Evolutionary conservation across 2,888 invertebrate genomes (phyloP).

Genomic region (Theristus sp.): DNA sequence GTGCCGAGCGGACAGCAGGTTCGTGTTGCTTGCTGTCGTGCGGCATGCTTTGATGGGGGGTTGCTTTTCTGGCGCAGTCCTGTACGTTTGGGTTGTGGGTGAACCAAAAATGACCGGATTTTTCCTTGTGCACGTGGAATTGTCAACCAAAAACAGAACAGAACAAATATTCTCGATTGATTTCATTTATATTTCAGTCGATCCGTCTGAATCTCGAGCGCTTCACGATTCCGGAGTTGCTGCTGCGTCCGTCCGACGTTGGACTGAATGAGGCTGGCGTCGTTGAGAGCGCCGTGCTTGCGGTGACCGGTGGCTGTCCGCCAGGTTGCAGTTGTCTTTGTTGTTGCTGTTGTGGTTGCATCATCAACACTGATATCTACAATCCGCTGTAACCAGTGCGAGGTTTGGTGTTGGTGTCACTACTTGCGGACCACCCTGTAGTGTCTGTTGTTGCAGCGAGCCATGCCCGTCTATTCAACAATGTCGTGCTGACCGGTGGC

Average conservation of each 20-base stretch:
- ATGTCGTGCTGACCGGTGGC: conserved; percentile 61
- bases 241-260: conserved; percentile 83
- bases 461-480: conserved; percentile 51
- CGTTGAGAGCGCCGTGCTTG: conserved; percentile 61
- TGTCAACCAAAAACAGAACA: not conserved
- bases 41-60: no score
- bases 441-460: not conserved
- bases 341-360: not conserved
- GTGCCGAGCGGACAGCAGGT: no score
- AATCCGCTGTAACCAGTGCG: not conserved
- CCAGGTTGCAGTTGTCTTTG: conserved; percentile 34
- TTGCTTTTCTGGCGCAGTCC: no score
- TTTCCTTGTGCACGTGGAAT: no score
- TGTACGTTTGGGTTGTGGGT: no score
- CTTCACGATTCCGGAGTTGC: conserved; percentile 74
- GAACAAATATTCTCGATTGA: no score
- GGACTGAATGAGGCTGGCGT: conserved; percentile 79
- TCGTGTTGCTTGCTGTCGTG: no score
- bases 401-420: not conserved
- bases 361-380: not conserved
- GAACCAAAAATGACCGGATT: no score
- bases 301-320: conserved; percentile 50
- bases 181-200: conserved; percentile 43
- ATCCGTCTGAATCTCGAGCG: conserved; percentile 75
- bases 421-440: no score